Evolutionary conservation across 2,888 invertebrate genomes (phyloP).

Genomic region (Sympetrum striolatum): DNA sequence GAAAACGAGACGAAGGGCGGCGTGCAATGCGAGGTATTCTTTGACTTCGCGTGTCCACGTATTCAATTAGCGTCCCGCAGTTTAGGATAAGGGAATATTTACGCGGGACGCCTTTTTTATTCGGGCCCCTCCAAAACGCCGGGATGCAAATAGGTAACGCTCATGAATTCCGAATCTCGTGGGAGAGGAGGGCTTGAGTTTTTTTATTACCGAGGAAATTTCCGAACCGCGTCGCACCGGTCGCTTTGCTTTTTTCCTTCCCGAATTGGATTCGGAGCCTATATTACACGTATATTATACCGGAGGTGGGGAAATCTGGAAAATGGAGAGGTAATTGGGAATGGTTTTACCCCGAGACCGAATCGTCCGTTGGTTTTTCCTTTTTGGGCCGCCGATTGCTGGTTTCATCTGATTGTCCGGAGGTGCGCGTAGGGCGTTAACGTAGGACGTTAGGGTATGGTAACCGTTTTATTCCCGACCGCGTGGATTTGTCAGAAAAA

Average conservation of each 20-base stretch:
- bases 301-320: neutral
- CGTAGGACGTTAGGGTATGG: neutral
- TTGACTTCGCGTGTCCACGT: neutral
- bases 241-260: neutral
- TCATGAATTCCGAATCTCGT: neutral
- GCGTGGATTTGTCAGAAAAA: too few relatives aligned
- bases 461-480: too few relatives aligned
- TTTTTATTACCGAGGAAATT: neutral
- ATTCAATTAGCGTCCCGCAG: conserved; percentile 28
- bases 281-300: neutral
- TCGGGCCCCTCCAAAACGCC: neutral
- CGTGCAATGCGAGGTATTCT: neutral
- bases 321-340: neutral
- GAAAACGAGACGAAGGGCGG: neutral
- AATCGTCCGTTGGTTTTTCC: neutral
- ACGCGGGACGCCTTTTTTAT: neutral
- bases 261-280: neutral
- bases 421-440: neutral
- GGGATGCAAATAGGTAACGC: conserved; percentile 15
- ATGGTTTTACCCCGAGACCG: neutral
- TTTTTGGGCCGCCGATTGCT: neutral
- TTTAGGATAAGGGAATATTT: conserved; percentile 8
- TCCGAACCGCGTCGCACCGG: neutral
- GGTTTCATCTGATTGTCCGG: neutral
- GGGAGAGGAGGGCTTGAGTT: neutral